Conservation (phyloP, 2,797 vertebrate genomes). For the Parotocinclus haroldoi region DNA sequence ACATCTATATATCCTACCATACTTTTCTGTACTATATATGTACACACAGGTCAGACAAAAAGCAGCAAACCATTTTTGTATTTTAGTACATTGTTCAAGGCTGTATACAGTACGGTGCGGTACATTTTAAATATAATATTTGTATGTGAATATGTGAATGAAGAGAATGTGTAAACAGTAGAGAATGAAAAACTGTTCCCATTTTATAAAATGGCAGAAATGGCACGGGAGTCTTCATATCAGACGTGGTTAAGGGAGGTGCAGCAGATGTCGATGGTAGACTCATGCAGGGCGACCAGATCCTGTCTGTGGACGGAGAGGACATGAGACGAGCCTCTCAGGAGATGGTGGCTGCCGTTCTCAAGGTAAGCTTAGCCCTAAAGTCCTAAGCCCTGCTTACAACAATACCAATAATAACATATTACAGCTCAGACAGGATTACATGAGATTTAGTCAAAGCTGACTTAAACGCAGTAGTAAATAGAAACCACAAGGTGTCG, state of each 20-base stretch:
- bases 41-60: too few relatives aligned
- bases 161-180: too few relatives aligned
- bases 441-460: slow-evolving; percentile 25
- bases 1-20: too few relatives aligned
- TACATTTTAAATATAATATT: too few relatives aligned
- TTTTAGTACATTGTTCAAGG: too few relatives aligned
- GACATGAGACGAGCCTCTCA: slow-evolving; percentile 86
- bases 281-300: slow-evolving; percentile 94
- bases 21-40: too few relatives aligned
- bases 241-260: slow-evolving; percentile 91
- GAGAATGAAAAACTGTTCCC: too few relatives aligned
- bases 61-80: too few relatives aligned
- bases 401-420: slow-evolving; percentile 8
- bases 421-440: slow-evolving; percentile 22
- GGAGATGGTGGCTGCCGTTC: slow-evolving; percentile 84
- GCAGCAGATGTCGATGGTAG: slow-evolving; percentile 89
- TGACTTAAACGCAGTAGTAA: slow-evolving; percentile 2
- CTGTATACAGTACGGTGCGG: too few relatives aligned
- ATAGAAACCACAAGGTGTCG: slow-evolving; percentile 36
- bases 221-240: slow-evolving; percentile 92
- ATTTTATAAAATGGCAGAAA: slow-evolving; percentile 65
- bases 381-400: slow-evolving; percentile 30
- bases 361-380: slow-evolving; percentile 77
- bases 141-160: too few relatives aligned
- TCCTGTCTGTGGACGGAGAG: slow-evolving; percentile 87